Evolutionary conservation across 2,113 vertebrate species (phyloP), one percentile per base, ranked within the genome.

Genomic region (Beaufortia kweichowensis): DNA sequence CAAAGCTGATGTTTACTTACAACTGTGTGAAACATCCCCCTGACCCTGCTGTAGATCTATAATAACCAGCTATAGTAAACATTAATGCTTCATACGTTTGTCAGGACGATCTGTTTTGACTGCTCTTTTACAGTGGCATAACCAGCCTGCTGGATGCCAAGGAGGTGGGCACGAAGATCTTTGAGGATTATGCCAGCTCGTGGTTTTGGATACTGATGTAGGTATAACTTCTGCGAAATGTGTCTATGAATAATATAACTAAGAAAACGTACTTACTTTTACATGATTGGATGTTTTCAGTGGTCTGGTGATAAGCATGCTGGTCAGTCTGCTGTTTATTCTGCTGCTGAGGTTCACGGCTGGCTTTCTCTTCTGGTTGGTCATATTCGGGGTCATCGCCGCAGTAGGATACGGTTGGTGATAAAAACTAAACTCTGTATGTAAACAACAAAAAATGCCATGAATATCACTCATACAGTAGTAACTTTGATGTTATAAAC

Each of bases 181-280:
- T 97, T 90, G 96, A 99, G 89, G 97, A 99, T 86, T 98, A 95
- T 82, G 91, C 93, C 75, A 95, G 90, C 76, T 95, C 94, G 65
- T 99, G 97, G 97, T 90, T 93, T 81, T 98, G 95, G 97, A 99
- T 99, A 83, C 89, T 99, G 82, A 89, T 94, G 97, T 99, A 94
- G 95, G 96, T 82, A 19, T 55, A 10, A 26, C 4, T 53, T 14
- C 15, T 46, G 14, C 43, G 4, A 21, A 26, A 60, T 63, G 4
- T 55, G 21, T 33, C n/a, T 43, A n/a, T 3, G 29, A 11, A 69
- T 1, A 66, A n/a, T n/a, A n/a, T n/a, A 48, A 48, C 46, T 48
- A 19, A 10, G 29, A 26, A 28, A 23, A 31, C 11, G 33, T 6
- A 11, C 7, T 4, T 21, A 1, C 5, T 19, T 48, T 1, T 39